Base-by-base conservation (phyloP, 2,113 vertebrate genomes). In the Thalassarche chlororhynchos region DNA sequence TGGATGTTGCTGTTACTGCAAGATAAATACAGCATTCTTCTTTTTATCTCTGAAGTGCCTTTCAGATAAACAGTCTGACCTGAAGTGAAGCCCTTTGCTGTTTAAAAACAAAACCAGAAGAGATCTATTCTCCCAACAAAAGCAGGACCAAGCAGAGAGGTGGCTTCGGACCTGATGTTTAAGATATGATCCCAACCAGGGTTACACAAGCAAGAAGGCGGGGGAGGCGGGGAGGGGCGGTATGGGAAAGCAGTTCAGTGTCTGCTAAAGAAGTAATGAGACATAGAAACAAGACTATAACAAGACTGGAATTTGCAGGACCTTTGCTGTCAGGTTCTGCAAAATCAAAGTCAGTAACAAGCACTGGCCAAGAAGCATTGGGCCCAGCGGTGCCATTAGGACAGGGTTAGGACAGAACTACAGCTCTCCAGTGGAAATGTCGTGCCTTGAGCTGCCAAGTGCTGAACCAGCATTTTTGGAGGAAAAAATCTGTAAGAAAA, bases 11-110 rank as follows among this genome's bases (percentile, higher is more conserved):
- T 96, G 96, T 40, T 95, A 55, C 87, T 82, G 78, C 66, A 89
- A 95, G 92, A 97, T 97, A 96, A 97, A 98, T 92, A 82, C 54
- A 79, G 91, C 78, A 81, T 95, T 97, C 84, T 97, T 87, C 82
- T 92, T 93, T 96, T 96, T 96, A 97, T 96, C 96, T 90, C 70
- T 95, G 58, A 91, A 95, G 87, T 83, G 82, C 49, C 80, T 95
- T 95, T 94, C 93, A 95, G 83, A 97, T 89, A 96, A 97, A 92
- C 65, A 95, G 44, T 36, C 60, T 94, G 94, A 92, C 82, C 89
- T 85, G 66, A 94, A 96, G 71, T 62, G 83, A 84, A 91, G 83
- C 40, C 55, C 34, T 92, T 90, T 62, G 28, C 79, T 79, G 57
- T 80, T 93, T 79, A 77, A 92, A 95, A 94, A 34, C 16, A 64